Conservation (phyloP, 30 jellyfish, hydroid and myxozoan species). For the Mastigias papua region DNA sequence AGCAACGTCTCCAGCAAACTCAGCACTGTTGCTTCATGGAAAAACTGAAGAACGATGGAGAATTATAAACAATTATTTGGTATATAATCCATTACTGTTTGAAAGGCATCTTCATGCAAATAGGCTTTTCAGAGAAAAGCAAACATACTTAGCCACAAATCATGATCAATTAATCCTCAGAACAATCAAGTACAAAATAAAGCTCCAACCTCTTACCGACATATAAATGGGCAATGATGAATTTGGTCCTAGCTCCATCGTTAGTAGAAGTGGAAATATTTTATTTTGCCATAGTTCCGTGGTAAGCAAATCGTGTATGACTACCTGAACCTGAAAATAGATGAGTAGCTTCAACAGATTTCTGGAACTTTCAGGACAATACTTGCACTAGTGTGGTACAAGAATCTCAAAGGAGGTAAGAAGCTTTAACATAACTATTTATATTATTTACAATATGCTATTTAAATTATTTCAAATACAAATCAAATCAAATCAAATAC, state of each 20-base stretch:
- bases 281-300: constrained; percentile 89
- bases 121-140: background rate
- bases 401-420: too few species aligned
- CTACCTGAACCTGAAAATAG: constrained; percentile 32
- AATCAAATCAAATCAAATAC: too few species aligned
- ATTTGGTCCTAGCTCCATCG: constrained; percentile 27
- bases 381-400: too few species aligned
- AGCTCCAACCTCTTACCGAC: constrained; percentile 67
- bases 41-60: constrained; percentile 51
- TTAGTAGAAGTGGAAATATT: constrained; percentile 70
- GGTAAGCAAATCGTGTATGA: constrained; percentile 74
- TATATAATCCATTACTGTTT: too few species aligned
- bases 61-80: background rate
- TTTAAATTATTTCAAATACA: too few species aligned
- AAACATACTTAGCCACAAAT: too few species aligned
- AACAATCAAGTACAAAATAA: too few species aligned
- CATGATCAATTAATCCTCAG: too few species aligned
- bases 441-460: too few species aligned
- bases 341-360: too few species aligned
- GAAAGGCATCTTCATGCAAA: background rate
- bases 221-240: constrained; percentile 84
- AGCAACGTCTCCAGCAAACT: constrained; percentile 83
- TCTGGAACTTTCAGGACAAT: too few species aligned
- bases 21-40: constrained; percentile 90
- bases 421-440: too few species aligned